A percentile compares a stretch with the other conserved stretches of the same genome.
Conservation (phyloP, 2,113 vertebrate species). For the Leptodactylus fuscus region DNA sequence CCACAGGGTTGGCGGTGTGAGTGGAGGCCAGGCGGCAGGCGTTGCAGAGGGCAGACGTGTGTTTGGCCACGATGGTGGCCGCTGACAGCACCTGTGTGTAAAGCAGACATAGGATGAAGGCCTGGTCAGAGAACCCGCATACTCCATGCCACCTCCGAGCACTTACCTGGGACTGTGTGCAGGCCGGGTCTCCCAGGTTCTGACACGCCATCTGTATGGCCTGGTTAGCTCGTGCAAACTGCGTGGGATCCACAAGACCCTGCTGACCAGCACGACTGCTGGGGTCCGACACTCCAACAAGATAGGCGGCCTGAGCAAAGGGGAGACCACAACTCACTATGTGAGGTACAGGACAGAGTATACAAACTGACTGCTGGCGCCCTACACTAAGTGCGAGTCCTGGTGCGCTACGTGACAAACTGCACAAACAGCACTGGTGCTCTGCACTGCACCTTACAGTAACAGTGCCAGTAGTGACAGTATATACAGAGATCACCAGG, state of each 20-base stretch:
- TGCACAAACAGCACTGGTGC: too few relatives aligned
- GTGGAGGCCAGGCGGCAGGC: constrained; percentile 94
- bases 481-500: too few relatives aligned
- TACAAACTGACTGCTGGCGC: too few relatives aligned
- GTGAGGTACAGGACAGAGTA: too few relatives aligned
- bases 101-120: background rate
- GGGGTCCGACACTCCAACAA: constrained; percentile 92
- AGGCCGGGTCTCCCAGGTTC: constrained; percentile 93
- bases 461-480: too few relatives aligned
- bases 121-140: background rate
- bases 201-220: constrained; percentile 98
- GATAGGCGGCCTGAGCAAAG: constrained; percentile 85
- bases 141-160: background rate
- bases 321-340: background rate
- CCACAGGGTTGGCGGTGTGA: constrained; percentile 90
- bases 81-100: constrained; percentile 89
- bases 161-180: constrained; percentile 93
- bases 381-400: too few relatives aligned
- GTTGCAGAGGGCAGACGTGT: constrained; percentile 96
- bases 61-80: constrained; percentile 96
- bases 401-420: too few relatives aligned
- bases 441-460: too few relatives aligned
- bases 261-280: constrained; percentile 95
- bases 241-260: constrained; percentile 93
- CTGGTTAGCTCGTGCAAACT: constrained; percentile 96